Evolutionary conservation across 2,113 vertebrate genomes (phyloP).

Genomic region (Megaceryle torquata): DNA sequence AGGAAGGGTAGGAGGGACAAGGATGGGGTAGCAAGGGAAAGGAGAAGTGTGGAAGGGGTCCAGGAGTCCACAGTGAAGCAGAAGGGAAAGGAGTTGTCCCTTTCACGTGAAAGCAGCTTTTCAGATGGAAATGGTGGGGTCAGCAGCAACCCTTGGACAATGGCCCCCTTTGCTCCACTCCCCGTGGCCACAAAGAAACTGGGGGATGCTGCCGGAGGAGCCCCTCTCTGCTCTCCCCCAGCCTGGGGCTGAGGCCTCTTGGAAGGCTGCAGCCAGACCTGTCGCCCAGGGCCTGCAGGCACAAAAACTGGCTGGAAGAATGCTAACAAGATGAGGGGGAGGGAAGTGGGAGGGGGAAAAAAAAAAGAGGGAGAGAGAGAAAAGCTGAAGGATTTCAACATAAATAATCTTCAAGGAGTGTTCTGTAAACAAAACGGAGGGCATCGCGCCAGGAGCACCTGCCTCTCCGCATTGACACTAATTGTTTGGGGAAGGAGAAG

Average conservation of each 20-base stretch:
- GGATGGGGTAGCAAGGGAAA: background rate
- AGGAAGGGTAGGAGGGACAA: background rate
- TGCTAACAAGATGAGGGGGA: background rate
- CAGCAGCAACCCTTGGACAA: slow-evolving; percentile 46
- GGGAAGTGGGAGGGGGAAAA: background rate
- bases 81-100: background rate
- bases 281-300: background rate
- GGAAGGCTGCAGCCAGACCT: background rate
- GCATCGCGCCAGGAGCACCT: slow-evolving; percentile 67
- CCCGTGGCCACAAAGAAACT: background rate
- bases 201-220: background rate
- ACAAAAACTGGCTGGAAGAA: slow-evolving; percentile 46
- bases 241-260: background rate
- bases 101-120: slow-evolving; percentile 28
- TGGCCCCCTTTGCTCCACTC: background rate
- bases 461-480: slow-evolving; percentile 49
- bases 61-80: fast-evolving
- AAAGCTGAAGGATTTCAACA: slow-evolving; percentile 65
- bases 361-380: background rate
- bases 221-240: background rate
- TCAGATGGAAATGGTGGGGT: slow-evolving; percentile 63
- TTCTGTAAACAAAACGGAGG: slow-evolving; percentile 64
- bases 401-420: slow-evolving; percentile 70
- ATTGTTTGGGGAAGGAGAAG: slow-evolving; percentile 30
- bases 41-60: background rate